phyloP scores from a whole-genome alignment of 2,888 invertebrate genomes.

The Noctua pronuba region DNA sequence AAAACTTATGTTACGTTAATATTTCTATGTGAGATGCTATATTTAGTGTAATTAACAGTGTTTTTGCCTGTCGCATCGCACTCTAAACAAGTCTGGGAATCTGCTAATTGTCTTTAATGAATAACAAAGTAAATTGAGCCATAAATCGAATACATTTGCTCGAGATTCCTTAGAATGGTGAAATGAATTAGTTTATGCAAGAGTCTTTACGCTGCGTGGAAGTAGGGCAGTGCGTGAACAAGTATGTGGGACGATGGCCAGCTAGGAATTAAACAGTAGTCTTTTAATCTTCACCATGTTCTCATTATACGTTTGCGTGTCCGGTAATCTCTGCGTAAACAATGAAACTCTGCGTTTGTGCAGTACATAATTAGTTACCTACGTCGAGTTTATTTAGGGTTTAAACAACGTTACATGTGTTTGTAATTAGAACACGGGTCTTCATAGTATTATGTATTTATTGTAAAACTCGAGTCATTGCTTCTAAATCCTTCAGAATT shows the following conservation, averaged over 20 bases:
- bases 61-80: slow-evolving; percentile 6
- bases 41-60: slow-evolving; percentile 29
- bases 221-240: slow-evolving; percentile 63
- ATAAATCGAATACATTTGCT: slow-evolving; percentile 24
- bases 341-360: slow-evolving; percentile 52
- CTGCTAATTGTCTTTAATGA: slow-evolving; percentile 8
- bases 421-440: slow-evolving; percentile 1
- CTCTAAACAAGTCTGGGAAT: slow-evolving; percentile 7
- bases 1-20: slow-evolving; percentile 48
- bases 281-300: slow-evolving; percentile 61
- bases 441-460: neutral
- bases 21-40: slow-evolving; percentile 25
- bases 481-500: neutral
- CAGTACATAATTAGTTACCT: slow-evolving; percentile 16
- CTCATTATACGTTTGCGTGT: slow-evolving; percentile 59
- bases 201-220: slow-evolving; percentile 44
- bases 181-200: slow-evolving; percentile 50
- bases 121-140: slow-evolving; percentile 17
- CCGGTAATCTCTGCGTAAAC: slow-evolving; percentile 58
- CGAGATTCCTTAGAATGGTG: slow-evolving; percentile 51
- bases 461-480: neutral
- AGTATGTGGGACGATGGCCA: slow-evolving; percentile 60
- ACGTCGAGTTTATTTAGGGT: slow-evolving; percentile 34
- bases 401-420: slow-evolving; percentile 14
- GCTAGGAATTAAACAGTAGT: slow-evolving; percentile 58